phyloP scores from a whole-genome alignment of 2,888 invertebrate genomes.

The Lepidochrysops patricia region DNA sequence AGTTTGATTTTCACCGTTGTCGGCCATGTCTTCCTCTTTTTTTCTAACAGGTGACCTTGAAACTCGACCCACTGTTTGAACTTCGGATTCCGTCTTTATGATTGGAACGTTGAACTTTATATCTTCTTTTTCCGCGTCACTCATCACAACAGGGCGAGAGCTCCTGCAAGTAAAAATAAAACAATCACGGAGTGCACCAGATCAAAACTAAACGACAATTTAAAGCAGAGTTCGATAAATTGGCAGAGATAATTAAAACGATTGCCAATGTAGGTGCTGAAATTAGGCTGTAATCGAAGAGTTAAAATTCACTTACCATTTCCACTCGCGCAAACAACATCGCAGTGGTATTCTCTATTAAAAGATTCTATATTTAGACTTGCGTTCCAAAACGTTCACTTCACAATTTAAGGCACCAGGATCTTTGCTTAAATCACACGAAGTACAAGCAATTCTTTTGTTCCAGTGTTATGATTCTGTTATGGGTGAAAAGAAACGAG shows the following conservation, averaged over 20 bases:
- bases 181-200: conserved; percentile 13
- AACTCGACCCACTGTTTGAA: conserved; percentile 44
- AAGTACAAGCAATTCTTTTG: neutral
- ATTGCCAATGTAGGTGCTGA: conserved; percentile 53
- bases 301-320: conserved; percentile 51
- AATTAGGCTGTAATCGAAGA: conserved; percentile 35
- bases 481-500: conserved; percentile 28
- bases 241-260: conserved; percentile 45
- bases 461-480: neutral
- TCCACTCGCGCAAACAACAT: conserved; percentile 38
- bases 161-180: conserved; percentile 42
- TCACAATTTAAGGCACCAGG: neutral
- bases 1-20: conserved; percentile 46
- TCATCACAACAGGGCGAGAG: conserved; percentile 41
- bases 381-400: conserved; percentile 44
- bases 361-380: conserved; percentile 65
- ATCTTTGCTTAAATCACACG: conserved; percentile 9
- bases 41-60: conserved; percentile 37
- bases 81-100: conserved; percentile 50
- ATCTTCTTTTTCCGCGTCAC: conserved; percentile 38
- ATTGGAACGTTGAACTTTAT: conserved; percentile 43
- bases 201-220: conserved; percentile 9
- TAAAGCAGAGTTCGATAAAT: conserved; percentile 25
- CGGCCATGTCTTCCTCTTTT: conserved; percentile 39
- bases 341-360: conserved; percentile 55